phyloP scores from a whole-genome alignment of 2,888 invertebrate species.

The Fragum sueziense region DNA sequence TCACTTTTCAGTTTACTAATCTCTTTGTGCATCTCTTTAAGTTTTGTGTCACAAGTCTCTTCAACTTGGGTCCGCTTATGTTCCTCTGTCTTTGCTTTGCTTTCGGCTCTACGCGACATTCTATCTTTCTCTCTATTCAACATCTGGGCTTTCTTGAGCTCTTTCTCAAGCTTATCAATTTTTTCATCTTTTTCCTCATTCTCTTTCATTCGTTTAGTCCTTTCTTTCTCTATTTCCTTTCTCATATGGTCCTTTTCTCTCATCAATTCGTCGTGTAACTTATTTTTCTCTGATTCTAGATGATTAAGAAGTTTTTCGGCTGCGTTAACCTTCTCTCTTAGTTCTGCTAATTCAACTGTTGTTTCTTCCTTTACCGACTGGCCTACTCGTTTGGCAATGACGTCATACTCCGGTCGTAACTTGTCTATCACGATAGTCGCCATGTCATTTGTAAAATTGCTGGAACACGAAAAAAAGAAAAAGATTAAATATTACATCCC shows the following conservation, averaged over 20 bases:
- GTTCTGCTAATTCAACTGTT: constrained; percentile 1
- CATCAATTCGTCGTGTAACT: constrained; percentile 14
- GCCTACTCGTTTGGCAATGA: constrained; percentile 14
- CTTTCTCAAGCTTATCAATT: constrained; percentile 43
- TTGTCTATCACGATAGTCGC: constrained; percentile 20
- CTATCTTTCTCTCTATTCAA: constrained; percentile 45
- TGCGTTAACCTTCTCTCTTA: constrained; percentile 24
- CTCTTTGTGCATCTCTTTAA: constrained; percentile 45
- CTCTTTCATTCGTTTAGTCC: constrained; percentile 33
- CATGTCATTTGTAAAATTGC: constrained; percentile 24
- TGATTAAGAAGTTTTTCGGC: constrained; percentile 31
- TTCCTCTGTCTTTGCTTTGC: constrained; percentile 45
- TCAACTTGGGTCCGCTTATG: constrained; percentile 40
- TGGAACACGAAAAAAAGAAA: background rate
- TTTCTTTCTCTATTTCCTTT: constrained; percentile 46
- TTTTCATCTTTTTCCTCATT: constrained; percentile 42
- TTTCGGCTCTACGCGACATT: constrained; percentile 33
- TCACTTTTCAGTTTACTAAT: constrained; percentile 53
- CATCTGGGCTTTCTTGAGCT: constrained; percentile 30
- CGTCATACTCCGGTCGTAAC: constrained; percentile 16
- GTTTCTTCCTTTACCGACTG: constrained; percentile 22
- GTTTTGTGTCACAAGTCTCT: constrained; percentile 26
- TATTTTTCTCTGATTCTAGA: constrained; percentile 31
- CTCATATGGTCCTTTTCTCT: constrained; percentile 40
- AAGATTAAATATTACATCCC: background rate